A percentile compares a stretch with the other conserved stretches of the same genome.
Conservation (phyloP, 64 coral and sea anemone genomes). For the Actinia tenebrosa region DNA sequence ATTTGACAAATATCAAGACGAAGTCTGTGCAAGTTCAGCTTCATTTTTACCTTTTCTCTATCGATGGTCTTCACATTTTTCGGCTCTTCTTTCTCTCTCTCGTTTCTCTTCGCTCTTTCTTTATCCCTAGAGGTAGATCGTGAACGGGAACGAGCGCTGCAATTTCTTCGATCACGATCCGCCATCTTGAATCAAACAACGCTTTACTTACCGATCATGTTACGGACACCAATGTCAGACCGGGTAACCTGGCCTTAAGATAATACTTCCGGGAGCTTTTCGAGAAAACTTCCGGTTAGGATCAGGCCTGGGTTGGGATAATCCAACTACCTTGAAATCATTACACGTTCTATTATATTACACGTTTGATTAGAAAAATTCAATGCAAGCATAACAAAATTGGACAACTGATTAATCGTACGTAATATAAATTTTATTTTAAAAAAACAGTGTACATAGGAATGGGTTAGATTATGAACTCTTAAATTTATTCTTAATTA, state of each 20-base stretch:
- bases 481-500: too few relatives aligned
- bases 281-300: background rate
- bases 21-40: background rate
- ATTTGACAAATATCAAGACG: background rate
- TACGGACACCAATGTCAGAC: background rate
- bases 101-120: conserved; percentile 14
- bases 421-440: too few relatives aligned
- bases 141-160: conserved; percentile 16
- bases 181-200: conserved; percentile 42
- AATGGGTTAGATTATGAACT: too few relatives aligned
- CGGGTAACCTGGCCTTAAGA: background rate
- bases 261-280: background rate
- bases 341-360: too few relatives aligned
- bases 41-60: conserved; percentile 50
- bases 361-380: too few relatives aligned
- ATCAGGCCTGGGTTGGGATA: too few relatives aligned
- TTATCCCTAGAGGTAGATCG: conserved; percentile 33
- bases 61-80: conserved; percentile 33
- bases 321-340: too few relatives aligned
- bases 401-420: too few relatives aligned
- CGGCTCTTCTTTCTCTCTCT: conserved; percentile 24
- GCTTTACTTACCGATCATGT: background rate
- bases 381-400: too few relatives aligned
- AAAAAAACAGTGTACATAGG: too few relatives aligned
- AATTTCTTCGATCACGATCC: conserved; percentile 44